Evolutionary conservation across 35 echinoderm and acorn worm species (phyloP).

Genomic region (Apostichopus parvimensis): DNA sequence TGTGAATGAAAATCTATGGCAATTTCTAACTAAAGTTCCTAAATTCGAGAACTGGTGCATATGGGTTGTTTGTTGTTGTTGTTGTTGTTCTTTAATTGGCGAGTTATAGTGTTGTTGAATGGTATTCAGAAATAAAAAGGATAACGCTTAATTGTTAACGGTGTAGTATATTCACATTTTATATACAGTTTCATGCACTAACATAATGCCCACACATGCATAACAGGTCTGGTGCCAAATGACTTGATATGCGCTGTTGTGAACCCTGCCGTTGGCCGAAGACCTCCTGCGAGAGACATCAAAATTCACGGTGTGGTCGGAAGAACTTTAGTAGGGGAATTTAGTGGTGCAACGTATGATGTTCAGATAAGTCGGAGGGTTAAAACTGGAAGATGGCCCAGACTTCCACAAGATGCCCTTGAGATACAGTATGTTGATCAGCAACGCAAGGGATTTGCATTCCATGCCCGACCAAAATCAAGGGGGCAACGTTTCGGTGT

Average conservation of each 20-base stretch:
- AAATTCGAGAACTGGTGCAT: no score
- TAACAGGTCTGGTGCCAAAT: background rate
- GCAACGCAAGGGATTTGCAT: background rate
- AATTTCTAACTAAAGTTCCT: no score
- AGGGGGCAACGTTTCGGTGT: constrained; percentile 24
- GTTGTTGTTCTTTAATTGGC: no score
- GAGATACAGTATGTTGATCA: background rate
- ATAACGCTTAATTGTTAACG: no score
- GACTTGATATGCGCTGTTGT: constrained; percentile 33
- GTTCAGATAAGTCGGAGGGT: background rate
- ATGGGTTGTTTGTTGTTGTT: no score
- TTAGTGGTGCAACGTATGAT: background rate
- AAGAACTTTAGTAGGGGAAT: background rate
- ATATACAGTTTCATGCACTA: no score
- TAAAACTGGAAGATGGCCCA: background rate
- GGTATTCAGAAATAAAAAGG: no score
- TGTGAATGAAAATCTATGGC: no score
- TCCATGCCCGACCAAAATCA: background rate
- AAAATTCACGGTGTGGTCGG: background rate
- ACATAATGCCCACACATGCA: no score
- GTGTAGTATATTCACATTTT: no score
- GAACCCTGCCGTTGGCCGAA: background rate
- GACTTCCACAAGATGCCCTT: background rate
- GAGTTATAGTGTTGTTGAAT: no score
- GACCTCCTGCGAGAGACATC: background rate